Base-by-base conservation (phyloP, 1,140 invertebrate genomes). In the Halesus radiatus region DNA sequence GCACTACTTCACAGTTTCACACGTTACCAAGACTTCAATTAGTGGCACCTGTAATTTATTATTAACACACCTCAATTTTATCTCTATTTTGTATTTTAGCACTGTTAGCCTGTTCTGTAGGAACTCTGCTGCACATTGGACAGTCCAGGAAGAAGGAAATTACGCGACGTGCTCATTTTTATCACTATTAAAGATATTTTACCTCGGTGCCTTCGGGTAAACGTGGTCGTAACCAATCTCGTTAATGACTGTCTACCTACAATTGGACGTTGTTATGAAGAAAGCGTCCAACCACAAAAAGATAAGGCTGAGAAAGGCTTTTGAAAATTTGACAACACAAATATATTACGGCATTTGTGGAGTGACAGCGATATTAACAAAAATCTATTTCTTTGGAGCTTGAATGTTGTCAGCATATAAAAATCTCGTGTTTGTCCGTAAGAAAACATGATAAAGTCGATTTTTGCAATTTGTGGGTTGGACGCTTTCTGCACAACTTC, bases 1-100 rank as follows among this genome's bases (percentile, higher is more conserved):
- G 1, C 66, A 45, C 66, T 8, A n/a, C 2, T 18, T 45, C 37
- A 70, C 66, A 70, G n/a, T 10, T 68, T 70, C 66, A 70, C 66
- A 70, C 32, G 37, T 15, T 8, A 70, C 66, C 15, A 50, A 70
- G 66, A 52, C n/a, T 70, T 70, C 18, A 70, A 70, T 70, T 70
- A 70, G 66, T 70, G 66, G 32, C 37, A 45, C 37, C 66, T 52
- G 66, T 70, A 20, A 37, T 70, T 45, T 52, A 20, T 1, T 70
- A 70, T 70, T 45, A 64, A 64, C 60, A 64, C 60, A 64, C 60
- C 66, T 70, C 18, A 45, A 70, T 13, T 68, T 50, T 70, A 70
- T 20, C 32, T 66, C 62, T 66, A 66, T 45, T 45, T 13, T 45
- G 13, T 64, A 64, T 70, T 70, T 70, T 70, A 70, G 66, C 66